Conservation (phyloP, 2,888 invertebrate genomes). For the Ophioninae sp. region DNA sequence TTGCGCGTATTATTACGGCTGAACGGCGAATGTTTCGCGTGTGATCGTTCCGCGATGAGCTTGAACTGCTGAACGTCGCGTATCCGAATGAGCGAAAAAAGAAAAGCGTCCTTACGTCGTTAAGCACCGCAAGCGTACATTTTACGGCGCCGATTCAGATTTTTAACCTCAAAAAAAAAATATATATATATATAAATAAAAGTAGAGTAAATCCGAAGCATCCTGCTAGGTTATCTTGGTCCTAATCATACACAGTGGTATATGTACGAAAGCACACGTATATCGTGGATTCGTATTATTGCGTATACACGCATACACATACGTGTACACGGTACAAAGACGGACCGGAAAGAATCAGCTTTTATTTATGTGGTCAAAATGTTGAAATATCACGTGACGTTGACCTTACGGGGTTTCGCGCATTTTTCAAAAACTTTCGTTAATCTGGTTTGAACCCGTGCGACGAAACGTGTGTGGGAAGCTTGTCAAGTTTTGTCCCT, state of each 20-base stretch:
- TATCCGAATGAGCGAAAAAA: slow-evolving; percentile 21
- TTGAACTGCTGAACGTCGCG: slow-evolving; percentile 1
- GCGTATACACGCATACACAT: slow-evolving; percentile 10
- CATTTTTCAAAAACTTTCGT: slow-evolving; percentile 23
- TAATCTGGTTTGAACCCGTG: slow-evolving; percentile 24
- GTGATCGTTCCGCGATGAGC: slow-evolving; percentile 9
- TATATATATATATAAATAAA: not conserved
- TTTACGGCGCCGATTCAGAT: slow-evolving; percentile 34
- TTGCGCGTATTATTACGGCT: slow-evolving; percentile 1
- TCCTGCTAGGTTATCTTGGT: slow-evolving; percentile 43
- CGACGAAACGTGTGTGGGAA: slow-evolving; percentile 3
- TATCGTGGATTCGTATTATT: not conserved
- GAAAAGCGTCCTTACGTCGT: slow-evolving; percentile 30
- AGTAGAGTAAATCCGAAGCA: slow-evolving; percentile 20
- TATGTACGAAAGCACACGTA: slow-evolving; percentile 10
- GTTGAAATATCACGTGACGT: slow-evolving; percentile 29
- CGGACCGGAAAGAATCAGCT: slow-evolving; percentile 4
- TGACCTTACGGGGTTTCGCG: slow-evolving; percentile 38
- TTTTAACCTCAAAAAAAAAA: slow-evolving; percentile 40
- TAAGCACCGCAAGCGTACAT: slow-evolving; percentile 3
- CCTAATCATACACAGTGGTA: slow-evolving; percentile 9
- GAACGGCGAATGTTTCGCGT: not conserved
- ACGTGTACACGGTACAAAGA: slow-evolving; percentile 1
- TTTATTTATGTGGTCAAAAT: slow-evolving; percentile 27
- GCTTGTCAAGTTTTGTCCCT: slow-evolving; percentile 47